These are phyloP conservation scores for Drosophila athabasca DNA, from an alignment of 1,140 invertebrate species.

Conservation along the genomic window DNA sequence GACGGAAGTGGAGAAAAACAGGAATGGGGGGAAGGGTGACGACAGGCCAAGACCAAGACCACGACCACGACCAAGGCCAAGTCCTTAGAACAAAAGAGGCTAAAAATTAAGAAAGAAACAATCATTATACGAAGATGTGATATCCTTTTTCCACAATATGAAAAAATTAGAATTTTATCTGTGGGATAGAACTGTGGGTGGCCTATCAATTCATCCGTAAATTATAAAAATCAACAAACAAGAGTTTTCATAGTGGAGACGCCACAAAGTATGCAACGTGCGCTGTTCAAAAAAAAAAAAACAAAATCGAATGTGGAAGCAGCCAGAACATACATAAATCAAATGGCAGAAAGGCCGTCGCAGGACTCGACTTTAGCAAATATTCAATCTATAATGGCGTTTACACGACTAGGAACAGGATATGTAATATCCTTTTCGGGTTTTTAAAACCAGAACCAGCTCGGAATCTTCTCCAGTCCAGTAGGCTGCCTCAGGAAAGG, in stretches of 20 bases:
- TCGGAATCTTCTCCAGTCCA: constrained; percentile 31
- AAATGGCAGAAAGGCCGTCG: constrained; percentile 47
- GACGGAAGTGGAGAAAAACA: constrained; percentile 5
- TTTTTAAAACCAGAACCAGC: constrained; percentile 37
- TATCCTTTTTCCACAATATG: background rate
- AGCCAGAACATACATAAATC: constrained; percentile 54
- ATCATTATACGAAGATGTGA: background rate
- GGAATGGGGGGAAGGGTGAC: background rate
- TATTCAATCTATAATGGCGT: constrained; percentile 79
- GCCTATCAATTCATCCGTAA: too few species aligned
- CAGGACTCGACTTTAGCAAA: constrained; percentile 53
- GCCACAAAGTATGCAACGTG: constrained; percentile 13
- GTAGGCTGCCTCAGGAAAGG: constrained; percentile 41
- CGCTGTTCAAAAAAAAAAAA: constrained; percentile 31
- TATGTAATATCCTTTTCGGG: constrained; percentile 76
- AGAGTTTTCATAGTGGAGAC: background rate
- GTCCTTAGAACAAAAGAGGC: constrained; percentile 30
- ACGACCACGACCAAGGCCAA: constrained; percentile 57
- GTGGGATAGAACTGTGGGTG: too few species aligned
- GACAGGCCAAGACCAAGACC: constrained; percentile 40
- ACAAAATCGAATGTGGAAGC: constrained; percentile 52
- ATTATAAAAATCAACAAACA: too few species aligned
- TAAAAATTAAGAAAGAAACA: constrained; percentile 3
- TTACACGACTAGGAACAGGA: constrained; percentile 77
- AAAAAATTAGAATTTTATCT: too few species aligned